Base-by-base conservation (phyloP, 2,888 invertebrate species). In the Leptinotarsa juncta region DNA sequence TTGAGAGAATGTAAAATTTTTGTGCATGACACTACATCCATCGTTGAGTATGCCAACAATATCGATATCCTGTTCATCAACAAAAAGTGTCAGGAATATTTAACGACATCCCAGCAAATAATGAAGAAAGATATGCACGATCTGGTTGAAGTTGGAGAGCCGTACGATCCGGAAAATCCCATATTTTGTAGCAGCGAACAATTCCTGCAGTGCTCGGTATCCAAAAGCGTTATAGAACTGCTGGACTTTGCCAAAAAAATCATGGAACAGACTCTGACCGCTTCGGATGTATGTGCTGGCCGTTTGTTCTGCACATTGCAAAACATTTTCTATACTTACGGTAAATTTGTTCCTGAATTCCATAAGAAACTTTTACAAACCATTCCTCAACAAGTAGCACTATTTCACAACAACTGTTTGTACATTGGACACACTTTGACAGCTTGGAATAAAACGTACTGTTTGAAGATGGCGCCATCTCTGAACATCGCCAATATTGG, bases 401-500 rank as follows among this genome's bases (percentile, higher is more conserved):
- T 97, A 42, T 95, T 95, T 84, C 93, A 97, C 88, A 98, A 98
- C 89, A 97, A 98, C 87, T 97, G 97, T 86, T 93, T 95, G 92
- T 97, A 93, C 85, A 89, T 98, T 15, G 92, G 95, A 0, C 94
- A 96, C 88, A 91, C 93, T 82, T 88, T 95, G 72, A 89, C 91
- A 72, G 91, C 91, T 0, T 89, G 95, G 82, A 93, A 92, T 0
- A 90, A 91, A 82, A 91, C 91, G 84, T 95, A 94, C 90, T 89
- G 91, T 60, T 88, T 89, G 3, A 90, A 91, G 71, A 89, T 94
- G 83, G 91, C 92, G 3, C 85, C 91, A 57, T 86, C 89, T 74
- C 73, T 81, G 5, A 69, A 78, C 57, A 72, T 75, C 26, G 88
- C 90, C 71, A 90, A 91, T 3, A 89, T 93, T 67, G 92, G 92